These are phyloP conservation scores for Mystacornis crossleyi DNA, from an alignment of 2,113 vertebrate genomes.

Conservation along the genomic window DNA sequence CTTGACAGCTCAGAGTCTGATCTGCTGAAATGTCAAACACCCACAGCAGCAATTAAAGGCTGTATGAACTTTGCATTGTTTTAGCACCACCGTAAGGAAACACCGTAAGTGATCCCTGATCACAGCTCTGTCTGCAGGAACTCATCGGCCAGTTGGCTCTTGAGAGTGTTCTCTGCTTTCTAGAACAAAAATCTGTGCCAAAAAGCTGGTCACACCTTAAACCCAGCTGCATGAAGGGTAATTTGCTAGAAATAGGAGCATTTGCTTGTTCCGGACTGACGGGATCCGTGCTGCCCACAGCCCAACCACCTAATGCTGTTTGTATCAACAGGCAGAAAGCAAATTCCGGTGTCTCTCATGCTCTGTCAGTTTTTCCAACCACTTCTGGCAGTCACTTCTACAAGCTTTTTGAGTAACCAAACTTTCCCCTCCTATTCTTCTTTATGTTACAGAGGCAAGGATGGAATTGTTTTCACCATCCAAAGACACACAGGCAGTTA, in stretches of 20 bases:
- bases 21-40: neutral
- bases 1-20: neutral
- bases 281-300: neutral
- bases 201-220: slow-evolving; percentile 6
- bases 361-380: neutral
- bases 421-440: neutral
- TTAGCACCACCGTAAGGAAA: neutral
- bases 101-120: rapidly evolving
- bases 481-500: neutral
- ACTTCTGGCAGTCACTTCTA: neutral
- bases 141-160: rapidly evolving
- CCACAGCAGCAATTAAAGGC: neutral
- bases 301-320: neutral
- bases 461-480: neutral
- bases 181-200: neutral
- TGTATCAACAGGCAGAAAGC: neutral
- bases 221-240: neutral
- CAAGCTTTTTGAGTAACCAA: neutral
- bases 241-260: neutral
- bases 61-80: neutral
- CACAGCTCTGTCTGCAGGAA: neutral
- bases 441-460: neutral
- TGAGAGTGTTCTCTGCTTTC: neutral
- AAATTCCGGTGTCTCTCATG: neutral
- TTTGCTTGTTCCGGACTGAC: neutral